Conservation (phyloP, 2,797 vertebrate genomes). For the Tokudaia muenninki region DNA sequence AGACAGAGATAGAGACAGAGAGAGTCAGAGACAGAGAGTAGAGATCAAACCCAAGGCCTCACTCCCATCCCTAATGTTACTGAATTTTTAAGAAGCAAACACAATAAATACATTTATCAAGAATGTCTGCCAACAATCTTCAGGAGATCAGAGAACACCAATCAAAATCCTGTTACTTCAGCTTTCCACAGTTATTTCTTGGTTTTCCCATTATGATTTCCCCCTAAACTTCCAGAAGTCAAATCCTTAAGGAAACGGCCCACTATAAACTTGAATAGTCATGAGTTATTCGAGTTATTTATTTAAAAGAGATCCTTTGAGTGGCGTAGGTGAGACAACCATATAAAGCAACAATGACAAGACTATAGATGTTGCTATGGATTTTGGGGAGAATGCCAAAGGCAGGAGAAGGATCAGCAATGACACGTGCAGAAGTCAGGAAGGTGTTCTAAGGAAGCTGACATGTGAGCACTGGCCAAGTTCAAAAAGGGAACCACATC, state of each 20-base stretch:
- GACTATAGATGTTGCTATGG: background rate
- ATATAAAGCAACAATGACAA: background rate
- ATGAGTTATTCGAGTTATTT: background rate
- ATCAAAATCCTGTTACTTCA: constrained; percentile 32
- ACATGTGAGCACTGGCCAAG: background rate
- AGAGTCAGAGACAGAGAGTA: too few relatives aligned
- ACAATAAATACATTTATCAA: background rate
- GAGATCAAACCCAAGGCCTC: background rate
- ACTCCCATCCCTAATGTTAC: background rate
- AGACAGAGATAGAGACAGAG: background rate
- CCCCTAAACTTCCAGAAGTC: background rate
- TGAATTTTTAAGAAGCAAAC: constrained; percentile 44
- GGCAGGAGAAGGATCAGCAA: background rate
- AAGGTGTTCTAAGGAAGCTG: constrained; percentile 18
- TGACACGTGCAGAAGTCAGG: background rate
- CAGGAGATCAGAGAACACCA: constrained; percentile 28
- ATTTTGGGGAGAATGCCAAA: constrained; percentile 2
- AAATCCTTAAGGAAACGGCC: constrained; percentile 11
- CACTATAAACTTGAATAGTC: constrained; percentile 3
- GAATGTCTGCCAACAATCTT: constrained; percentile 9
- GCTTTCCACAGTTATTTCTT: background rate
- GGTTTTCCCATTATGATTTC: background rate
- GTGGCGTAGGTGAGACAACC: background rate
- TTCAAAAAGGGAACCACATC: background rate
- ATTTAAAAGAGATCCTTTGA: constrained; percentile 49